A percentile compares a stretch with the other conserved stretches of the same genome.
phyloP scores from a whole-genome alignment of 1,140 invertebrate genomes.

The Acromyrmex heyeri region DNA sequence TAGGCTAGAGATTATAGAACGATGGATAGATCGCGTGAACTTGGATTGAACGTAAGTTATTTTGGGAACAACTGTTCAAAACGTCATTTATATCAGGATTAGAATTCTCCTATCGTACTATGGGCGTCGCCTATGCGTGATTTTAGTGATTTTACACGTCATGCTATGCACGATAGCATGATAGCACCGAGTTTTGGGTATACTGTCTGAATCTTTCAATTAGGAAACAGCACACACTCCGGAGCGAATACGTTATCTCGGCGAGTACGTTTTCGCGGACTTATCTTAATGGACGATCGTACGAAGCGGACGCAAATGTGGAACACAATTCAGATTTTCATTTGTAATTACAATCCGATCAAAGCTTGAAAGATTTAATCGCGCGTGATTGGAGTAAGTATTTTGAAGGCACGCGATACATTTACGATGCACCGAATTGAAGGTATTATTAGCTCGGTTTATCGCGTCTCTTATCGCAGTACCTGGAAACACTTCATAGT shows the following conservation, averaged over 20 bases:
- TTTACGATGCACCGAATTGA: not conserved
- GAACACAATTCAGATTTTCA: slow-evolving; percentile 18
- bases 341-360: slow-evolving; percentile 43
- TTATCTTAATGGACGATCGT: slow-evolving; percentile 37
- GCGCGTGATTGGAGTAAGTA: not conserved
- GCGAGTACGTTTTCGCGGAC: not conserved
- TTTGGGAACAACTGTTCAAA: not conserved
- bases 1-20: not conserved
- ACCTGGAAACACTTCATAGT: not conserved
- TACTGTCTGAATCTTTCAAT: slow-evolving; percentile 51
- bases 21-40: slow-evolving; percentile 24
- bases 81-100: slow-evolving; percentile 19
- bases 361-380: slow-evolving; percentile 21
- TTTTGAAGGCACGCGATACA: slow-evolving; percentile 23
- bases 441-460: slow-evolving; percentile 19
- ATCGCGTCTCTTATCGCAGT: not conserved
- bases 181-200: not conserved
- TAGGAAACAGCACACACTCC: slow-evolving; percentile 7
- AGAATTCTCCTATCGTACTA: not conserved
- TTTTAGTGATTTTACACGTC: slow-evolving; percentile 33
- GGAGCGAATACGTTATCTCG: slow-evolving; percentile 29
- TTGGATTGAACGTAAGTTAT: slow-evolving; percentile 23
- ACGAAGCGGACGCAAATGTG: slow-evolving; percentile 23
- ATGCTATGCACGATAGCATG: slow-evolving; percentile 30
- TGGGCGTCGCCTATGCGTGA: slow-evolving; percentile 14